Evolutionary conservation across 92 coral and sea anemone species (phyloP), one percentile per base, ranked within the genome.

Genomic region (Montipora capitata): DNA sequence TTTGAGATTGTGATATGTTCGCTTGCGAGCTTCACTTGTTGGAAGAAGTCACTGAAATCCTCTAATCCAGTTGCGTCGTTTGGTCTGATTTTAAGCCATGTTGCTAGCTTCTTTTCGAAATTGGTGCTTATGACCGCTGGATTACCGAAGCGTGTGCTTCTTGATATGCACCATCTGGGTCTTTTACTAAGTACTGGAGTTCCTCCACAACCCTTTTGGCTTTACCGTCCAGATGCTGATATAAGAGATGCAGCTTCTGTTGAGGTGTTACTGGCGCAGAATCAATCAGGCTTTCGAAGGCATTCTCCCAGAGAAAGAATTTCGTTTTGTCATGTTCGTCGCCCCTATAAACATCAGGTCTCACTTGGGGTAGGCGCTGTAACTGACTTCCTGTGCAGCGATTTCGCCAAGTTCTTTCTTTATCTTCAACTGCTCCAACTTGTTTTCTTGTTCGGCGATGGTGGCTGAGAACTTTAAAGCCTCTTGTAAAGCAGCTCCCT

Each of bases 21-120:
- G 39, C 89, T 80, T 18, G 91, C 96, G 16, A 94, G 80, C 16
- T 88, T 83, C 41, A 94, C 93, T 78, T 91, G 94, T 62, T 77
- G 76, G 17, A 94, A 81, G 69, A 78, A 94, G 66, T 94, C 94
- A 5, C 93, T 87, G 67, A 94, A 91, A 65, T 94, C 93, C 77
- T 94, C 82, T 10, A 91, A 41, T 6, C 76, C 81, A 10, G 81
- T 5, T 4, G 91, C 78, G 12, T 91, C 93, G 48, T 67, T 87
- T 2, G 90, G 69, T 43, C 92, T 76, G 0, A 81, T 72, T 68
- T 94, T 94, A 4, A 93, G 93, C 93, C 91, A 94, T 9, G 51
- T 39, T 77, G 90, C 62, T 51, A 85, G 69, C 73, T 83, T 90
- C 56, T 68, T 87, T 62, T 91, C 88, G 40, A 94, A 94, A 13